Base-by-base conservation (phyloP, 2,888 invertebrate genomes). In the Chloromyia formosa region DNA sequence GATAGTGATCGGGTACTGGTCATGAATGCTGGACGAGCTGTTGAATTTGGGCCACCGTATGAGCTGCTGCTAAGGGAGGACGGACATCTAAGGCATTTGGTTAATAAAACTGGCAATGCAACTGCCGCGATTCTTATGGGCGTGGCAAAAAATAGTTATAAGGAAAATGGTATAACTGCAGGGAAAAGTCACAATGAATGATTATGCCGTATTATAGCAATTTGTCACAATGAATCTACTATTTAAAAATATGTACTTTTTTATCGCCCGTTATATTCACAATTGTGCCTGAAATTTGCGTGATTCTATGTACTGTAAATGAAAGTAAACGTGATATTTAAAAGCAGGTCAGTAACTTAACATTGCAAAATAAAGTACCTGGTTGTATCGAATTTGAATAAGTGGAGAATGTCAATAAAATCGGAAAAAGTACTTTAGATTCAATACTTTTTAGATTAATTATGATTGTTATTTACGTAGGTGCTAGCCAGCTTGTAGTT, bases 21-120 rank as follows among this genome's bases (percentile, higher is more conserved):
- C 20, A 71, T 77, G 72, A 22, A 64, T 71, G 35, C 64, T 49
- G 92, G 92, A 0, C 80, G 81, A 10, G 85, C 90, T 74, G 89
- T 88, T 27, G 94, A 95, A 83, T 90, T 90, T 54, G 93, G 92
- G 42, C 90, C 91, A 78, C 94, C 95, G 0, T 88, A 88, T 81
- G 85, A 88, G 78, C 82, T 92, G 49, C 80, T 92, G 45, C 82
- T 88, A 10, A 83, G 84, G 61, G 83, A 84, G 74, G 80, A 84
- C 7, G 89, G 90, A 1, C 84, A 88, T 64, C 90, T 92, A 81
- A 89, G 88, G 80, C 82, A 87, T 12, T 84, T 92, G 79, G 90
- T 91, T 0, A 87, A 90, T 64, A 90, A 92, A 81, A 90, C 90
- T 0, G 92, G 92, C 0, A 81, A 82, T 0, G 86, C 87, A 4